phyloP scores from a whole-genome alignment of 2,113 vertebrate species.

The Ranitomeya variabilis region DNA sequence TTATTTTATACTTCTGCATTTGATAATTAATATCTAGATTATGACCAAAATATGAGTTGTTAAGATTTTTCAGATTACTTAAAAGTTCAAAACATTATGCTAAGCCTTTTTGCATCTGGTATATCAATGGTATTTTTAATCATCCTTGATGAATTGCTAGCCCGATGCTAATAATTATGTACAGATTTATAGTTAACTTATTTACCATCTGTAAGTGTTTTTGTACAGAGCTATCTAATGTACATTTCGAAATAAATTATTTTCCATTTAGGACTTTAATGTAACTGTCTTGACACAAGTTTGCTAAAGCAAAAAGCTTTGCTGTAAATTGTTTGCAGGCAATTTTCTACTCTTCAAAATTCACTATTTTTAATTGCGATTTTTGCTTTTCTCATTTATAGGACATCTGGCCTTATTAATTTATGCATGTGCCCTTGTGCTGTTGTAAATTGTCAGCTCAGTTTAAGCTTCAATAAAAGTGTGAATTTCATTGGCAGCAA shows the following conservation, averaged over 20 bases:
- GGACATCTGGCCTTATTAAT: slow-evolving; percentile 55
- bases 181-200: slow-evolving; percentile 12
- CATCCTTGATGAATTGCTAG: not conserved
- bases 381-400: slow-evolving; percentile 52
- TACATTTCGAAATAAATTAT: not conserved
- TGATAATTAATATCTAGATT: not conserved
- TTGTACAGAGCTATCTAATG: not conserved
- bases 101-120: not conserved
- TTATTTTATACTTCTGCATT: not conserved
- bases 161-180: not conserved
- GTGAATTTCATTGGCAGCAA: slow-evolving; percentile 51
- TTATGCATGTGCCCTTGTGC: slow-evolving; percentile 54
- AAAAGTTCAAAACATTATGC: not conserved
- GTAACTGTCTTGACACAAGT: slow-evolving; percentile 23
- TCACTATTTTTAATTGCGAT: slow-evolving; percentile 26
- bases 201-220: slow-evolving; percentile 26
- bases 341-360: slow-evolving; percentile 32
- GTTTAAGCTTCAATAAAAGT: slow-evolving; percentile 49
- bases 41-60: not conserved
- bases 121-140: not conserved
- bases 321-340: slow-evolving; percentile 31
- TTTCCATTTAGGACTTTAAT: slow-evolving; percentile 15
- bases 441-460: slow-evolving; percentile 52
- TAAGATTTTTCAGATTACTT: not conserved
- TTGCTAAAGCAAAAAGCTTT: not conserved